Evolutionary conservation across 2,797 vertebrate species (phyloP).

Genomic region (Chelidonichthys spinosus): DNA sequence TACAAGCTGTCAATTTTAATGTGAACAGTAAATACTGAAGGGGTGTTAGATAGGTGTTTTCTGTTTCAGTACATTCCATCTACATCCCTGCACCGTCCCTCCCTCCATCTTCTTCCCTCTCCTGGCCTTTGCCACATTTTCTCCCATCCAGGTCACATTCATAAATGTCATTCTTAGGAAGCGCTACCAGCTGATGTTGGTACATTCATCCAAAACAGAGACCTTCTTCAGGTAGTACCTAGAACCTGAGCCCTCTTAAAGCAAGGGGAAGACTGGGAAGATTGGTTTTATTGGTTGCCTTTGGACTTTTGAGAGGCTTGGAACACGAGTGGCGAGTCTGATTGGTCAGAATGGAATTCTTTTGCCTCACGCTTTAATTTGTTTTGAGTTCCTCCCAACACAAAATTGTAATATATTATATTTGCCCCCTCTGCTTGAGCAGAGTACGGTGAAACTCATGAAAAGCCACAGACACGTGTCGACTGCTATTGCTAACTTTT

Average conservation of each 20-base stretch:
- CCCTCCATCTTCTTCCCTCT: slow-evolving; percentile 5
- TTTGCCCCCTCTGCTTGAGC: slow-evolving; percentile 46
- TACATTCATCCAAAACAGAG: slow-evolving; percentile 49
- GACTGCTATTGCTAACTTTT: slow-evolving; percentile 51
- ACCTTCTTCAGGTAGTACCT: slow-evolving; percentile 35
- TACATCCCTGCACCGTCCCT: slow-evolving; percentile 16
- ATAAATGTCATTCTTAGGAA: slow-evolving; percentile 61
- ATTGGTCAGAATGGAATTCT: slow-evolving; percentile 64
- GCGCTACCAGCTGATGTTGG: slow-evolving; percentile 46
- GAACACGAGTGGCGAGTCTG: slow-evolving; percentile 37
- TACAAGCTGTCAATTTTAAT: not conserved
- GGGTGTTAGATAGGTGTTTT: slow-evolving; percentile 13
- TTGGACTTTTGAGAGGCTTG: slow-evolving; percentile 62
- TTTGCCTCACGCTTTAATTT: slow-evolving; percentile 55
- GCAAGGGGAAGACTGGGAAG: slow-evolving; percentile 44
- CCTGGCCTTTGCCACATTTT: slow-evolving; percentile 53
- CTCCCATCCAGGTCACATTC: slow-evolving; percentile 57
- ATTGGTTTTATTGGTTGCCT: slow-evolving; percentile 77
- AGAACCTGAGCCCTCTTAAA: slow-evolving; percentile 53
- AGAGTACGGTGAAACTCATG: slow-evolving; percentile 42
- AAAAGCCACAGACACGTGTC: slow-evolving; percentile 65
- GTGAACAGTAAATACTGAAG: not conserved
- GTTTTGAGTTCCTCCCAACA: slow-evolving; percentile 64
- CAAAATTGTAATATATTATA: slow-evolving; percentile 55
- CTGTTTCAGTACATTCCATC: slow-evolving; percentile 32